Percentiles rank a stretch among this genome's conserved stretches.
Conservation (phyloP, 1,140 invertebrate species). For the Mizuhopecten yessoensis region DNA sequence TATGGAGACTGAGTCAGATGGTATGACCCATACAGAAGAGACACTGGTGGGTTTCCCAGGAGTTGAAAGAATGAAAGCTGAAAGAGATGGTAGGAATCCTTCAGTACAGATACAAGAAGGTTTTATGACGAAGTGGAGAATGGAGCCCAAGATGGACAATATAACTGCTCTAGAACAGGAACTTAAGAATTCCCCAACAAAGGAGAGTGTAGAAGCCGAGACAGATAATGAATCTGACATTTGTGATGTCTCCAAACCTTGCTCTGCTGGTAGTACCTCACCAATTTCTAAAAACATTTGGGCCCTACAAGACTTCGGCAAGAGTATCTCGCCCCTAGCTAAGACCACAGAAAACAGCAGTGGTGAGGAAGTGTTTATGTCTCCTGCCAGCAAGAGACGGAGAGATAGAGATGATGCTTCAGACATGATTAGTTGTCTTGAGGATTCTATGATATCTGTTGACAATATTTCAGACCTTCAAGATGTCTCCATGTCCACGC, state of each 20-base stretch:
- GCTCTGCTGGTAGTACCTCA: not conserved
- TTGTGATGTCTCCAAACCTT: not conserved
- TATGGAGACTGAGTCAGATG: not conserved
- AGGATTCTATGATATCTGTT: not conserved
- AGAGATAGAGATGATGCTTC: not conserved
- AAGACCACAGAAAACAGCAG: not conserved
- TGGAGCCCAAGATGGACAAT: not conserved
- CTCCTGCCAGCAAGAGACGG: not conserved
- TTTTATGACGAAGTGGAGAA: not conserved
- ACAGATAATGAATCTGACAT: not conserved
- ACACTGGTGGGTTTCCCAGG: not conserved
- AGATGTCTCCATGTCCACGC: not conserved
- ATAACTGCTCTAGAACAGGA: not conserved
- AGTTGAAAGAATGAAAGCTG: not conserved
- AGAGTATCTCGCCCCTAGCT: not conserved
- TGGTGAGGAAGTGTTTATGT: not conserved
- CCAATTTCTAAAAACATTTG: not conserved
- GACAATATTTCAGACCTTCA: not conserved
- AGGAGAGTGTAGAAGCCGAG: not conserved
- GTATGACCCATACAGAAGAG: not conserved
- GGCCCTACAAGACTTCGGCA: not conserved
- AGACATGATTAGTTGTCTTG: constrained; percentile 23
- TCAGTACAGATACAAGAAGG: not conserved
- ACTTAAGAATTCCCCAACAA: not conserved
- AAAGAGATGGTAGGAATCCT: not conserved